phyloP scores from a whole-genome alignment of 1,140 invertebrate species.

The Ceratina japonica region DNA sequence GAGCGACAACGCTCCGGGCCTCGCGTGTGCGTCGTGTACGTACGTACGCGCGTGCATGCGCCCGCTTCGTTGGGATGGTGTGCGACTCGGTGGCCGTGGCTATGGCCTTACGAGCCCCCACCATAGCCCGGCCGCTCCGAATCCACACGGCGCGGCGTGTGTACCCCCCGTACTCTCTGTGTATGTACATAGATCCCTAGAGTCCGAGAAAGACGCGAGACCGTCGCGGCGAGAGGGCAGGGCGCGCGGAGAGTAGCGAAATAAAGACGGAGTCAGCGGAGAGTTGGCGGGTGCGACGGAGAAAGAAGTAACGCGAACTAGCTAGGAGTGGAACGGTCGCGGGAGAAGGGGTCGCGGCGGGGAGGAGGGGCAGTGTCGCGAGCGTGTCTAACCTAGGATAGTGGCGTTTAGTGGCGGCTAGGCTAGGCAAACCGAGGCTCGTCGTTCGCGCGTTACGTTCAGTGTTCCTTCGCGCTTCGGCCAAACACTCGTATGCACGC shows the following conservation, averaged over 20 bases:
- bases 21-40: slow-evolving; percentile 10
- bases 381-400: slow-evolving; percentile 76
- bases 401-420: slow-evolving; percentile 75
- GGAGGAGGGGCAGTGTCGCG: slow-evolving; percentile 68
- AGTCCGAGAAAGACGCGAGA: slow-evolving; percentile 26
- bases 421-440: slow-evolving; percentile 73
- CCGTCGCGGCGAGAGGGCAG: slow-evolving; percentile 31
- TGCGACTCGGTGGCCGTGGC: slow-evolving; percentile 77
- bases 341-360: slow-evolving; percentile 21
- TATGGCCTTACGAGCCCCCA: slow-evolving; percentile 76
- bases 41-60: slow-evolving; percentile 39
- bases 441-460: slow-evolving; percentile 69
- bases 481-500: slow-evolving; percentile 44
- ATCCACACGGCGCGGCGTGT: slow-evolving; percentile 56
- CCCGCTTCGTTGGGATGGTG: slow-evolving; percentile 47
- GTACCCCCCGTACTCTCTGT: slow-evolving; percentile 22
- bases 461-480: slow-evolving; percentile 69
- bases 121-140: slow-evolving; percentile 28
- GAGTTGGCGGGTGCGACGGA: slow-evolving; percentile 6
- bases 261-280: background rate
- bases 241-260: slow-evolving; percentile 41
- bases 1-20: slow-evolving; percentile 46
- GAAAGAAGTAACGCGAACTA: slow-evolving; percentile 21
- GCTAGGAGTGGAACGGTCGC: slow-evolving; percentile 24
- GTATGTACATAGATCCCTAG: slow-evolving; percentile 44